A percentile compares a stretch with the other conserved stretches of the same genome.
Conservation (phyloP, 2,113 vertebrate species). For the Psephotus haematonotus region DNA sequence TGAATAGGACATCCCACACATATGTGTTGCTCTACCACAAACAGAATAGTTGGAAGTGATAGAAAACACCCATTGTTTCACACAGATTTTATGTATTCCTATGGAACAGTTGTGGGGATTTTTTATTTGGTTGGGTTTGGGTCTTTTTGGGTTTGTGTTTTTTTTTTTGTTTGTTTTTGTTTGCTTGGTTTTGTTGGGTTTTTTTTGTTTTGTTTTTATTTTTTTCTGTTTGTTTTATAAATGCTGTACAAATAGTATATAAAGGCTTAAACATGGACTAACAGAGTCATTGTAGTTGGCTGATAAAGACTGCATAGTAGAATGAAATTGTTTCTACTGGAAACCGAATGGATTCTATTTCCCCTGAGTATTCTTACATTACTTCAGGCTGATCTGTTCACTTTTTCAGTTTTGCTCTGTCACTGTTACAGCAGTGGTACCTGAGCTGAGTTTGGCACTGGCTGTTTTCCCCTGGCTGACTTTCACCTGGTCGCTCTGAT, state of each 20-base stretch:
- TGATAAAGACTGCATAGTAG: background rate
- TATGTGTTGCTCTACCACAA: background rate
- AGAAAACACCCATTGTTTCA: background rate
- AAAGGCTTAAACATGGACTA: background rate
- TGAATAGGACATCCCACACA: too few relatives aligned
- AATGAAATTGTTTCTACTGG: background rate
- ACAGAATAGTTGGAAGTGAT: background rate
- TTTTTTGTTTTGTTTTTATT: background rate
- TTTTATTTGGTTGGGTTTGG: background rate
- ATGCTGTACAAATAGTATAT: background rate
- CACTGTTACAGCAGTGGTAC: background rate
- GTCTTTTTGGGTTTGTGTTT: background rate
- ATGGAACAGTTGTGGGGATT: rapidly evolving
- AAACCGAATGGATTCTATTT: background rate
- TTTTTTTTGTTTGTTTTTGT: background rate
- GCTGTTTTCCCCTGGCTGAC: constrained; percentile 32
- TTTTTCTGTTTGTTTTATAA: background rate
- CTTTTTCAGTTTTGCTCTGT: background rate
- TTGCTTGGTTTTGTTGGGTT: too few relatives aligned
- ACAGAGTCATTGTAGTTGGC: rapidly evolving
- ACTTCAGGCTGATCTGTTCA: background rate
- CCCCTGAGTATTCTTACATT: background rate
- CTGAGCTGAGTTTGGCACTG: background rate
- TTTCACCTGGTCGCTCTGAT: background rate
- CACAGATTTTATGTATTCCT: background rate